Conservation (phyloP, 1,140 invertebrate genomes). For the Zaprionus gabonicus region DNA sequence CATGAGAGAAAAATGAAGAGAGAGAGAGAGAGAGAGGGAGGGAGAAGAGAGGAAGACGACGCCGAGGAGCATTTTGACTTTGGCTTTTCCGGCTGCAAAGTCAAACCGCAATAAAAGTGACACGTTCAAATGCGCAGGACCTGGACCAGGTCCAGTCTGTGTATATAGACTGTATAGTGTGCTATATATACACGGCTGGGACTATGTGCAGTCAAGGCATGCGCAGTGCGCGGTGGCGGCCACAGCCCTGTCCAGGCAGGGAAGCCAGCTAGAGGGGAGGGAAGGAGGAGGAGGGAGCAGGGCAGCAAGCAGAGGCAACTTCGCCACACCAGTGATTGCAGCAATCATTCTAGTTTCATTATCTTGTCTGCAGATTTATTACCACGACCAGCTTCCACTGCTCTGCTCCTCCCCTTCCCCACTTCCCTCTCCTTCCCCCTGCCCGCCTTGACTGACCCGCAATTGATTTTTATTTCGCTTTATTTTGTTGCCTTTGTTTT, state of each 20-base stretch:
- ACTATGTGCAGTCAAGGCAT: constrained; percentile 18
- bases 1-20: constrained; percentile 45
- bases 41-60: background rate
- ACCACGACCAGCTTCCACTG: constrained; percentile 9
- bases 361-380: constrained; percentile 77
- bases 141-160: background rate
- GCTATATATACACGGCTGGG: background rate
- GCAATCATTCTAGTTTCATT: constrained; percentile 85
- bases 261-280: background rate
- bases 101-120: constrained; percentile 84
- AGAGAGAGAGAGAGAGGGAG: background rate
- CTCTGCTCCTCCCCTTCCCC: background rate
- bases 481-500: constrained; percentile 15
- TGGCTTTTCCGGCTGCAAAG: constrained; percentile 54
- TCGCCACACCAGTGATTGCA: constrained; percentile 83
- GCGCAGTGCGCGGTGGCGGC: constrained; percentile 18
- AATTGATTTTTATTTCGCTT: constrained; percentile 58
- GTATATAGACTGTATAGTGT: constrained; percentile 3
- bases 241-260: constrained; percentile 17
- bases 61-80: background rate
- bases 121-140: constrained; percentile 70
- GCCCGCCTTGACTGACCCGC: constrained; percentile 39
- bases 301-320: constrained; percentile 16
- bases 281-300: background rate
- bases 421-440: background rate